phyloP scores from a whole-genome alignment of 2,113 vertebrate genomes.

The Tonatia bakeri region DNA sequence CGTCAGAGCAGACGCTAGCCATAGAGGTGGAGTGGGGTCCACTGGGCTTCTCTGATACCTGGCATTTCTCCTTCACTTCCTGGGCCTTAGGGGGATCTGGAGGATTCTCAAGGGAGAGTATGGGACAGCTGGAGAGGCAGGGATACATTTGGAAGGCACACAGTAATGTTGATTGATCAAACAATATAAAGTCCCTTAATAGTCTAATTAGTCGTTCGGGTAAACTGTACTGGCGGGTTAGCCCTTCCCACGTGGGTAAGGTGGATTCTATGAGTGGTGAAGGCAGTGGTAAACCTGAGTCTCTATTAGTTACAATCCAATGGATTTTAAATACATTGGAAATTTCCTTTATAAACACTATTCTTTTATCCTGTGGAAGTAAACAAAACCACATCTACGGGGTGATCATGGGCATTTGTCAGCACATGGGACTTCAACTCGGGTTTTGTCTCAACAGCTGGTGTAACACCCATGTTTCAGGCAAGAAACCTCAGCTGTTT shows the following conservation, averaged over 20 bases:
- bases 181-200: background rate
- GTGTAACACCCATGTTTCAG: background rate
- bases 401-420: background rate
- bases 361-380: background rate
- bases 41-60: background rate
- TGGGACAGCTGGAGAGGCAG: background rate
- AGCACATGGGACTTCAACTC: background rate
- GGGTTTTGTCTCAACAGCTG: background rate
- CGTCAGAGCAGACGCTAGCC: background rate
- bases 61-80: background rate
- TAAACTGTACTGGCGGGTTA: background rate
- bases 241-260: background rate
- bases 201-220: background rate
- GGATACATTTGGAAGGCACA: background rate
- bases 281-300: background rate
- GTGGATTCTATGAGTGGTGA: background rate
- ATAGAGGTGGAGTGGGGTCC: background rate
- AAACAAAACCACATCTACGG: background rate
- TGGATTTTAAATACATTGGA: background rate
- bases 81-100: background rate
- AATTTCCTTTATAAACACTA: background rate
- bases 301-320: accelerated
- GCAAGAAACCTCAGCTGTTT: background rate
- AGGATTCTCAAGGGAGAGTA: background rate
- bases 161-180: background rate